Evolutionary conservation across 2,113 vertebrate genomes (phyloP).

Genomic region (Mirounga angustirostris): DNA sequence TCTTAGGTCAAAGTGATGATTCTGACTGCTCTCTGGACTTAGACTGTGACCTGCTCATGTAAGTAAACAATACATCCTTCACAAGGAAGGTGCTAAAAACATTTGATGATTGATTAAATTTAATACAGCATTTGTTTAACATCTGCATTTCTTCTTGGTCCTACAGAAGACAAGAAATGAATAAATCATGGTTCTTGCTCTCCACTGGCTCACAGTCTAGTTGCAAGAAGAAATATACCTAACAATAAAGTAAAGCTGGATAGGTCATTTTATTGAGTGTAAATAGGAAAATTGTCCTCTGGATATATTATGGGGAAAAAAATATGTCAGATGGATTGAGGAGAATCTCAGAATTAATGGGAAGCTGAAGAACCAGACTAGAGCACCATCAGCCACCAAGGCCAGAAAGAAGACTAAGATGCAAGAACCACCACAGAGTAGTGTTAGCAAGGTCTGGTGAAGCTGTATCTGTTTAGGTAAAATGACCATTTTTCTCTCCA

Average conservation of each 20-base stretch:
- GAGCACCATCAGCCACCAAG: neutral
- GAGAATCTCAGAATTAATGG: neutral
- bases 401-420: neutral
- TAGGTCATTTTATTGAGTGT: neutral
- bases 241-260: neutral
- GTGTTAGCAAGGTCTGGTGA: neutral
- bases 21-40: neutral
- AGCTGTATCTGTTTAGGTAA: neutral
- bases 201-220: neutral
- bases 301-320: neutral
- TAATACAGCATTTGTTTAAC: neutral
- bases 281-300: neutral
- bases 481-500: neutral
- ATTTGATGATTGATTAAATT: neutral
- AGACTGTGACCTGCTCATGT: neutral
- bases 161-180: neutral
- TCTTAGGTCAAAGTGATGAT: neutral
- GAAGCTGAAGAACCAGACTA: neutral
- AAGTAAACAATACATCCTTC: neutral
- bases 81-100: neutral
- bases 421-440: neutral
- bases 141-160: neutral
- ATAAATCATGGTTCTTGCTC: neutral
- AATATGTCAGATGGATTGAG: neutral
- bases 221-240: neutral